Evolutionary conservation across 2,888 invertebrate species (phyloP).

Genomic region (Scelioninae gen. 2): DNA sequence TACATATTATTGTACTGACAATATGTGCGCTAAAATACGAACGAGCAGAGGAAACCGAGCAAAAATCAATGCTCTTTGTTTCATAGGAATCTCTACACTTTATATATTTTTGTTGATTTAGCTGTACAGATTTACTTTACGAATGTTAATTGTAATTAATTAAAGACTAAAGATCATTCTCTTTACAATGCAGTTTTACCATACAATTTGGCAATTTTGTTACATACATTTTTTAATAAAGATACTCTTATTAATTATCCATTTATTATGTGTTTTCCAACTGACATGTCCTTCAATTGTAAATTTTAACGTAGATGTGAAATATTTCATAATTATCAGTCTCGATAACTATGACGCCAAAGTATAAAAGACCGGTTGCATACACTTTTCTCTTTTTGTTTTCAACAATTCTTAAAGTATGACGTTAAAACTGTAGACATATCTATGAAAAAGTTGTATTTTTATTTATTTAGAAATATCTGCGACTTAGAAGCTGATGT

Average conservation of each 20-base stretch:
- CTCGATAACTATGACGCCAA: no score
- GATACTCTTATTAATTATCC: slow-evolving; percentile 26
- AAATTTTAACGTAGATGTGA: no score
- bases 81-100: slow-evolving; percentile 57
- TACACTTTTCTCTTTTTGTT: no score
- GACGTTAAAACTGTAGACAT: slow-evolving; percentile 27
- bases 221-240: slow-evolving; percentile 41
- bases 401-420: no score
- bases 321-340: background rate
- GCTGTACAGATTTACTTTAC: slow-evolving; percentile 67
- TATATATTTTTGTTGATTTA: slow-evolving; percentile 65
- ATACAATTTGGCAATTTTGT: slow-evolving; percentile 46
- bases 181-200: slow-evolving; percentile 28
- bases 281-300: no score
- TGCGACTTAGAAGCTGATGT: slow-evolving; percentile 18
- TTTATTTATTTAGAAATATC: slow-evolving; percentile 25
- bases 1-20: slow-evolving; percentile 45
- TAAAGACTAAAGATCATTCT: slow-evolving; percentile 43
- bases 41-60: slow-evolving; percentile 25
- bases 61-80: slow-evolving; percentile 31
- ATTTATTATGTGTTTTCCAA: slow-evolving; percentile 6
- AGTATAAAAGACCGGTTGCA: no score
- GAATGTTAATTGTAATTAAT: slow-evolving; percentile 63
- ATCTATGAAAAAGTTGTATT: slow-evolving; percentile 15
- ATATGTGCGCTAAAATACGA: slow-evolving; percentile 49